These are phyloP conservation scores for Microcebus lehilahytsara DNA, from an alignment of 2,113 vertebrate species.

Conservation along the genomic window DNA sequence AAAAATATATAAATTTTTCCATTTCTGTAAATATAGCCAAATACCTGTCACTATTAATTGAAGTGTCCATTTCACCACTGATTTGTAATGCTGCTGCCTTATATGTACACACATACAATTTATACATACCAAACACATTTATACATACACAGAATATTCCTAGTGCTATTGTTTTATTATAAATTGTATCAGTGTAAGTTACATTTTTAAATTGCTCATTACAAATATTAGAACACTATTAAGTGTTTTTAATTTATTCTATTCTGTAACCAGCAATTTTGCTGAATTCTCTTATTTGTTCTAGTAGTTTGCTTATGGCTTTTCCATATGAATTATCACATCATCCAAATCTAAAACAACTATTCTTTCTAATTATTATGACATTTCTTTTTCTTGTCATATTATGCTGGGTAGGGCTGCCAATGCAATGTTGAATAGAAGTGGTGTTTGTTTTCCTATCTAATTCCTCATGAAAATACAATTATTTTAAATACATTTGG, in stretches of 20 bases:
- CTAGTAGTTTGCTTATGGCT: neutral
- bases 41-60: neutral
- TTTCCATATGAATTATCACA: neutral
- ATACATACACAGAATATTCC: neutral
- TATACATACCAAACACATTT: neutral
- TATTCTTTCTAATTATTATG: neutral
- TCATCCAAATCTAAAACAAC: neutral
- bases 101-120: neutral
- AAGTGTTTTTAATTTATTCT: neutral
- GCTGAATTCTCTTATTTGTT: neutral
- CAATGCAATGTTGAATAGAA: neutral
- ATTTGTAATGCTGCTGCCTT: neutral
- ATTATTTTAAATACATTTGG: neutral
- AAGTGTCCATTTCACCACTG: neutral
- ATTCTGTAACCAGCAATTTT: neutral
- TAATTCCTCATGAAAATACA: neutral
- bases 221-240: neutral
- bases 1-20: neutral
- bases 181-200: neutral
- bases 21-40: neutral
- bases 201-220: neutral
- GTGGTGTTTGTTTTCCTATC: neutral
- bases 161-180: no score
- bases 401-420: neutral
- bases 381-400: neutral